These are phyloP conservation scores for Tetragnatha versicolor DNA, from an alignment of 1,140 invertebrate genomes.

Conservation along the genomic window DNA sequence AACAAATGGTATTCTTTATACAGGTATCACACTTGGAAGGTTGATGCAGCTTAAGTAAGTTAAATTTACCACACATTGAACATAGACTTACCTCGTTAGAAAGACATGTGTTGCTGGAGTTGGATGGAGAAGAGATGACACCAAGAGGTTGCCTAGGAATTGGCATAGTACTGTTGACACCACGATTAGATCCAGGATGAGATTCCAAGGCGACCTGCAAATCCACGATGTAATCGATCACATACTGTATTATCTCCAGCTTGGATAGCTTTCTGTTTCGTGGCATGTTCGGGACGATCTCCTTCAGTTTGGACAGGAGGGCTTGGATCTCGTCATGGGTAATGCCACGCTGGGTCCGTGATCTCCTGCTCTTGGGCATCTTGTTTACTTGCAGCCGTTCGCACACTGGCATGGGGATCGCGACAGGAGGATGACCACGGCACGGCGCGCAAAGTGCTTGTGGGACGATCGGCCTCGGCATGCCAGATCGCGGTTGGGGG, in stretches of 20 bases:
- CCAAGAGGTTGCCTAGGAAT: constrained; percentile 44
- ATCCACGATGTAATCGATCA: constrained; percentile 97
- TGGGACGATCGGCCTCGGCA: background rate
- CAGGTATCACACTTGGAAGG: no score
- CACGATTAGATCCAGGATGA: constrained; percentile 8
- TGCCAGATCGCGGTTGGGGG: background rate
- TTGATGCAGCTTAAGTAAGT: no score
- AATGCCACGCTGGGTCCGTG: constrained; percentile 12
- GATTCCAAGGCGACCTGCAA: constrained; percentile 64
- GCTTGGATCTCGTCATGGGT: constrained; percentile 83
- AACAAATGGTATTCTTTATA: no score
- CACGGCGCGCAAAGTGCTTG: background rate
- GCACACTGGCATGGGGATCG: background rate
- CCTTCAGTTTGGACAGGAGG: constrained; percentile 88
- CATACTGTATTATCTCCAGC: constrained; percentile 92
- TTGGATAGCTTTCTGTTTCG: constrained; percentile 73
- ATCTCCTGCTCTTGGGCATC: background rate
- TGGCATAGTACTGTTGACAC: background rate
- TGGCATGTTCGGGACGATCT: constrained; percentile 72
- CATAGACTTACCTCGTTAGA: background rate
- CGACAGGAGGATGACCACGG: background rate
- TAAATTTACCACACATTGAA: no score
- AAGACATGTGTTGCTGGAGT: constrained; percentile 25
- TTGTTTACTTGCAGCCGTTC: background rate
- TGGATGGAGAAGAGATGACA: constrained; percentile 33